A percentile compares a stretch with the other conserved stretches of the same genome.
These are phyloP conservation scores for Hypothenemus hampei DNA, from an alignment of 1,140 invertebrate genomes.

Conservation along the genomic window DNA sequence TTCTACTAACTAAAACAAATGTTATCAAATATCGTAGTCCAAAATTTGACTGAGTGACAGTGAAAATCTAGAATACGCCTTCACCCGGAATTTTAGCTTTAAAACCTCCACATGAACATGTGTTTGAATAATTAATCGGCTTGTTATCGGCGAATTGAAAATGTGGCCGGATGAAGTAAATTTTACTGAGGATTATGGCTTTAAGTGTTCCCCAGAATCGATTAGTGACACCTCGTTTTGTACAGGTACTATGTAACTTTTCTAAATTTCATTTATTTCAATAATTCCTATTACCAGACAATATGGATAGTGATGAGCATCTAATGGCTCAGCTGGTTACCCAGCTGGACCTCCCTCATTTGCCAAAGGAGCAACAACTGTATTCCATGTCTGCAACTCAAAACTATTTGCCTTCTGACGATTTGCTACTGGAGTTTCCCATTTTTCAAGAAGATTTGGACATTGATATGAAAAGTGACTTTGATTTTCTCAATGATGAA, in stretches of 20 bases:
- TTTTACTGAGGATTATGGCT: slow-evolving; percentile 30
- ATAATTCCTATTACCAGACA: slow-evolving; percentile 32
- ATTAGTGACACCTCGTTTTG: slow-evolving; percentile 32
- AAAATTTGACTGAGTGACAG: no score
- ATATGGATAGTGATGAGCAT: slow-evolving; percentile 35
- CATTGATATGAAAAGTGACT: slow-evolving; percentile 26
- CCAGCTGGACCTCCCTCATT: slow-evolving; percentile 39
- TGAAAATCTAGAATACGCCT: no score
- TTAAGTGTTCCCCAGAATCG: slow-evolving; percentile 38
- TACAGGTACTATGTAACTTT: slow-evolving; percentile 29
- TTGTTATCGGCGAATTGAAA: no score
- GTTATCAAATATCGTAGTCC: no score
- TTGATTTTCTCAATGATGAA: slow-evolving; percentile 31
- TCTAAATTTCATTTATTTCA: neutral
- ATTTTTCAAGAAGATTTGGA: slow-evolving; percentile 16
- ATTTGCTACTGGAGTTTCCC: slow-evolving; percentile 38
- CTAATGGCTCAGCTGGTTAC: slow-evolving; percentile 40
- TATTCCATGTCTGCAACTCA: no score
- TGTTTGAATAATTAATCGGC: no score
- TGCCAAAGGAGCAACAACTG: slow-evolving; percentile 39
- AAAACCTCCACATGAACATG: no score
- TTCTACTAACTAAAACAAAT: no score
- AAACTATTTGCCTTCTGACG: slow-evolving; percentile 37
- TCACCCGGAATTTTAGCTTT: no score
- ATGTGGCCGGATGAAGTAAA: slow-evolving; percentile 21